Evolutionary conservation across 2,888 invertebrate genomes (phyloP).

Genomic region (Drosophila diplacantha): DNA sequence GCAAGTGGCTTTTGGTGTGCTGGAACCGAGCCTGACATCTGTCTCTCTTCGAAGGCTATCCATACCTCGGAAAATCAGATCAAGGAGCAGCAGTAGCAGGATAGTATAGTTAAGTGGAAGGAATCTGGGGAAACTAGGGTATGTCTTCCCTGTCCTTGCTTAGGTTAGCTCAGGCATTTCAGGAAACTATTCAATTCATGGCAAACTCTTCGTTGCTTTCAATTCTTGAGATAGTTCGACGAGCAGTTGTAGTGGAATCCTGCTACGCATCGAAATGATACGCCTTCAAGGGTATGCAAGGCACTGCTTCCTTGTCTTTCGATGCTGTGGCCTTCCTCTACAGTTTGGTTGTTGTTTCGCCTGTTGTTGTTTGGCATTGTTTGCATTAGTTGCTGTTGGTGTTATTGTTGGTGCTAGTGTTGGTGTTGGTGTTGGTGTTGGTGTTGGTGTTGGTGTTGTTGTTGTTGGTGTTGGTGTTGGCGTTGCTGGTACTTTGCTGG

Average conservation of each 20-base stretch:
- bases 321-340: slow-evolving; percentile 8
- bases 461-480: slow-evolving; percentile 4
- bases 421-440: background rate
- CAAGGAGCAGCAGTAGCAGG: background rate
- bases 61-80: background rate
- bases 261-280: background rate
- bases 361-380: slow-evolving; percentile 34
- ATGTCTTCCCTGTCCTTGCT: background rate
- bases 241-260: background rate
- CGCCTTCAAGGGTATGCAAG: slow-evolving; percentile 17
- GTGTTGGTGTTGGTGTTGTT: slow-evolving; percentile 13
- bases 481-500: slow-evolving; percentile 12
- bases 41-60: background rate
- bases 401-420: background rate
- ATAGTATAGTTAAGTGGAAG: background rate
- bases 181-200: background rate
- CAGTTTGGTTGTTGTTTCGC: slow-evolving; percentile 14
- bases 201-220: background rate
- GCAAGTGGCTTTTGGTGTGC: background rate
- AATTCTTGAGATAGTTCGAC: background rate
- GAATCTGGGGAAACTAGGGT: background rate
- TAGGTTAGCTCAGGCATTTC: background rate
- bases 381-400: slow-evolving; percentile 27
- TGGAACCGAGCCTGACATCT: background rate
- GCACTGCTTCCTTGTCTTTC: slow-evolving; percentile 10